Percentiles rank a stretch among this genome's conserved stretches.
Evolutionary conservation across 2,113 vertebrate genomes (phyloP).

Genomic region (Athene noctua): DNA sequence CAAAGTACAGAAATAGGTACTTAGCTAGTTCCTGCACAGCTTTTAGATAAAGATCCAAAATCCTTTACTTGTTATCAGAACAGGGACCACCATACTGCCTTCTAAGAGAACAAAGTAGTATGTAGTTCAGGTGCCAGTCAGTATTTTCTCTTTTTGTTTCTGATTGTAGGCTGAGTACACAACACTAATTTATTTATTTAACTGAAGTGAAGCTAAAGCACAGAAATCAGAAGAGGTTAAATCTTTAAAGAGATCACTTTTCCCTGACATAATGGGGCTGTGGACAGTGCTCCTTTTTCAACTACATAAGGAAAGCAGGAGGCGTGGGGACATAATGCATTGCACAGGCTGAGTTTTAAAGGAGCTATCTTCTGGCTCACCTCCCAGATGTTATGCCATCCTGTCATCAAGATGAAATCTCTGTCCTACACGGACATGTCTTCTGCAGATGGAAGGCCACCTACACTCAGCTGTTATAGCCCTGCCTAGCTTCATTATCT

Average conservation of each 20-base stretch:
- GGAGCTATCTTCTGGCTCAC: neutral
- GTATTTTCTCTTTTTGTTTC: neutral
- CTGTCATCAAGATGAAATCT: neutral
- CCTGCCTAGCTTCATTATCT: neutral
- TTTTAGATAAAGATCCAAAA: neutral
- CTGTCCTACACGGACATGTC: neutral
- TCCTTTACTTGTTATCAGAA: neutral
- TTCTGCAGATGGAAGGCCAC: neutral
- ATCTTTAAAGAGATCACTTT: neutral
- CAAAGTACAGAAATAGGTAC: neutral
- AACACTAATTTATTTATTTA: slow-evolving; percentile 17
- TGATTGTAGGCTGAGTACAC: neutral
- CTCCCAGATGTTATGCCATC: neutral
- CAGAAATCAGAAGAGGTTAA: neutral
- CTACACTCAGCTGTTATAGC: neutral
- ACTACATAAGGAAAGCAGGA: neutral
- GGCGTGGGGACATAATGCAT: neutral
- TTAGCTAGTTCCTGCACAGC: neutral
- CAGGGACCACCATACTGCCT: neutral
- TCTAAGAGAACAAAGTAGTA: neutral
- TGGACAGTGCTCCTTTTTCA: neutral
- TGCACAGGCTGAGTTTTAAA: neutral
- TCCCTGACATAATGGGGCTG: neutral
- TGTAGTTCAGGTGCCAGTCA: neutral
- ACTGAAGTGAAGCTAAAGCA: neutral